Conservation (phyloP, 2,888 invertebrate genomes). For the Yponomeuta sedellus region DNA sequence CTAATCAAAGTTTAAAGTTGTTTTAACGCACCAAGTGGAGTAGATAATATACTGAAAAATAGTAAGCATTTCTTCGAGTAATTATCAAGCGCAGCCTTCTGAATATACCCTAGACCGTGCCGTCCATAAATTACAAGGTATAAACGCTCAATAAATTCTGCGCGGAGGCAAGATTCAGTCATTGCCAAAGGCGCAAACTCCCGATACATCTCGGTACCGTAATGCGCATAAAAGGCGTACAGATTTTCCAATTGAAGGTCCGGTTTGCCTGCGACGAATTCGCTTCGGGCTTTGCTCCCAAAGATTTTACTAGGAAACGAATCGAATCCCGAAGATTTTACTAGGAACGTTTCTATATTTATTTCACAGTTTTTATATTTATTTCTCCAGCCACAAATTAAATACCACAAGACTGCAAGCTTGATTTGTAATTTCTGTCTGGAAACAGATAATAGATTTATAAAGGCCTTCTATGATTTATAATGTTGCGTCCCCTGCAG, state of each 20-base stretch:
- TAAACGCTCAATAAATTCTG: slow-evolving; percentile 15
- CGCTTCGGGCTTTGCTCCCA: neutral
- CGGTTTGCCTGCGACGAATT: neutral
- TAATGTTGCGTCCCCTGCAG: no score
- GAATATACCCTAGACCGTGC: neutral
- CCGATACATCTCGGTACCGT: slow-evolving; percentile 14
- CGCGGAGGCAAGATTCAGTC: slow-evolving; percentile 9
- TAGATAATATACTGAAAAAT: no score
- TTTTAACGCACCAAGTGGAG: no score
- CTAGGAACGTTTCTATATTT: no score
- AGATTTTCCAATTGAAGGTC: slow-evolving; percentile 10
- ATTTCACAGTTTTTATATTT: no score
- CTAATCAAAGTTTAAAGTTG: no score
- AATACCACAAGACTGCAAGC: no score
- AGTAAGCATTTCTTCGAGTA: neutral
- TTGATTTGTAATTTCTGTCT: no score
- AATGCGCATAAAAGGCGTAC: slow-evolving; percentile 12
- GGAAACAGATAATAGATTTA: no score
- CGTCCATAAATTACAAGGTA: slow-evolving; percentile 13
- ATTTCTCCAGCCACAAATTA: no score
- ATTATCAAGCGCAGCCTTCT: neutral
- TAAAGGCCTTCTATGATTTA: no score
- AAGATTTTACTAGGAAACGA: no score
- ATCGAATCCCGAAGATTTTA: neutral
- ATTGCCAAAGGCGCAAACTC: slow-evolving; percentile 14